A percentile compares a stretch with the other conserved stretches of the same genome.
These are phyloP conservation scores for Brachionus angularis DNA, from an alignment of 1,140 invertebrate genomes.

Conservation along the genomic window DNA sequence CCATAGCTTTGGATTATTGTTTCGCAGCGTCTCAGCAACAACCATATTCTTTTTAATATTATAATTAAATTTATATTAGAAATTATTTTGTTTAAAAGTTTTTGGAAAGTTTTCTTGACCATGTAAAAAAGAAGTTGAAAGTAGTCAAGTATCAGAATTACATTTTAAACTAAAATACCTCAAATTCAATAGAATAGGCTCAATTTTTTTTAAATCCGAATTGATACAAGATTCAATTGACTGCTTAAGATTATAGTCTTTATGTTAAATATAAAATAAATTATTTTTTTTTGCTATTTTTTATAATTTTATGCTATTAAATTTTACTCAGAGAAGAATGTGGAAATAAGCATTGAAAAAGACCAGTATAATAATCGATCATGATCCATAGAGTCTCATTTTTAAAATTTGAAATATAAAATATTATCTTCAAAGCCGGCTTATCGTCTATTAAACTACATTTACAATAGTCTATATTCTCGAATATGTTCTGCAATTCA, in stretches of 20 bases:
- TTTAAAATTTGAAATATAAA: conserved; percentile 18
- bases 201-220: conserved; percentile 6
- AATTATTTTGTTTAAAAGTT: not conserved
- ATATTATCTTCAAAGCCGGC: conserved; percentile 19
- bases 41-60: conserved; percentile 3
- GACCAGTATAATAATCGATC: conserved; percentile 30
- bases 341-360: conserved; percentile 7
- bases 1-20: conserved; percentile 14
- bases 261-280: not conserved
- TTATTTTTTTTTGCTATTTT: not conserved
- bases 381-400: conserved; percentile 12
- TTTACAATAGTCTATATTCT: not conserved
- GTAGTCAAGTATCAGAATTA: too few species aligned
- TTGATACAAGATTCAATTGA: conserved; percentile 21
- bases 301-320: not conserved
- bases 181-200: conserved; percentile 8
- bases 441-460: not conserved
- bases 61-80: not conserved
- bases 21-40: conserved; percentile 27
- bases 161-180: not conserved
- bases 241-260: conserved; percentile 1
- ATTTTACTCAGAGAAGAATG: conserved; percentile 1
- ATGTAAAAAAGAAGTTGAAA: too few species aligned
- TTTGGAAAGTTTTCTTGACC: too few species aligned
- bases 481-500: not conserved